These are phyloP conservation scores for Ctenodactylus gundi DNA, from an alignment of 2,113 vertebrate species.

Conservation along the genomic window DNA sequence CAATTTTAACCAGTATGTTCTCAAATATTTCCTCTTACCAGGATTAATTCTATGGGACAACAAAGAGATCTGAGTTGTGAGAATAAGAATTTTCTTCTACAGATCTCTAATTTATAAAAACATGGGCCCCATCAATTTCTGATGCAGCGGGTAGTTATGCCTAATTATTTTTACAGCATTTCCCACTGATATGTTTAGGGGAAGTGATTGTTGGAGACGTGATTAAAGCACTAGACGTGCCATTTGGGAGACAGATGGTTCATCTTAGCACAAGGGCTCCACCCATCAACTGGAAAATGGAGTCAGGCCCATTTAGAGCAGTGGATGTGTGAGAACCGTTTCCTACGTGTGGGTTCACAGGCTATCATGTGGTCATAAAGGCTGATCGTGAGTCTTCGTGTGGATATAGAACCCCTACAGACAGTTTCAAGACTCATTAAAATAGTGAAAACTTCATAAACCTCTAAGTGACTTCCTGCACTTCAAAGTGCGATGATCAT, in stretches of 20 bases:
- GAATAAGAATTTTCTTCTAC: constrained; percentile 45
- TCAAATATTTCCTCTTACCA: background rate
- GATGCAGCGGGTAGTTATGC: constrained; percentile 52
- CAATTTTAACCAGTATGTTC: background rate
- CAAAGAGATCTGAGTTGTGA: background rate
- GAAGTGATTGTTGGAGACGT: constrained; percentile 56
- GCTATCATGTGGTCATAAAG: background rate
- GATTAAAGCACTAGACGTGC: constrained; percentile 44
- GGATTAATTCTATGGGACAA: background rate
- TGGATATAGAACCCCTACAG: background rate
- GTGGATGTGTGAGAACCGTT: background rate
- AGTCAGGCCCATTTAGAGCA: background rate
- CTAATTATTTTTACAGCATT: constrained; percentile 75
- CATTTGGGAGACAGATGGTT: constrained; percentile 68
- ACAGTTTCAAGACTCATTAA: constrained; percentile 1
- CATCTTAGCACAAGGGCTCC: background rate
- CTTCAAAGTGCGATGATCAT: background rate
- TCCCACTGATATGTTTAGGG: constrained; percentile 59
- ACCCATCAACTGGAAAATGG: constrained; percentile 4
- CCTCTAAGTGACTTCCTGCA: background rate
- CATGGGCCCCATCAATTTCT: constrained; percentile 60
- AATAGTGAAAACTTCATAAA: background rate
- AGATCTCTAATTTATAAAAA: constrained; percentile 59
- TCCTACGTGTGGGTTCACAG: fast-evolving
- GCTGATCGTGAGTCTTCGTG: background rate